A percentile compares a stretch with the other conserved stretches of the same genome.
These are phyloP conservation scores for Heteromormyrus szaboi DNA, from an alignment of 2,797 vertebrate genomes.

Conservation along the genomic window DNA sequence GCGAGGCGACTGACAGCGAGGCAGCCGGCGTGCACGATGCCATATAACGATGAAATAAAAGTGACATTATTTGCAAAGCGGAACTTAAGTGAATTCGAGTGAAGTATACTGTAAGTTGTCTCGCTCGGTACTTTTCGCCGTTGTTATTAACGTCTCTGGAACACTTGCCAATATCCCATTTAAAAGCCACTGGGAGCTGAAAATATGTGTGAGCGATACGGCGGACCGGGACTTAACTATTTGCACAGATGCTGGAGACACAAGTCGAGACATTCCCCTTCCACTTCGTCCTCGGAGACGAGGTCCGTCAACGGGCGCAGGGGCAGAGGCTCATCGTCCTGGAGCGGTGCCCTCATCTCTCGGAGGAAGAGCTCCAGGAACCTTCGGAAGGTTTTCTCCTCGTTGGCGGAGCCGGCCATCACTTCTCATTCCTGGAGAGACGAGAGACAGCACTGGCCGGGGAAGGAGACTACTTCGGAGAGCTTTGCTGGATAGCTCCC, in stretches of 20 bases:
- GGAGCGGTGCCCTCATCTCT: constrained; percentile 89
- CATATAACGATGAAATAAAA: neutral
- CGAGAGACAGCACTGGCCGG: constrained; percentile 38
- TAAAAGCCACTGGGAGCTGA: neutral
- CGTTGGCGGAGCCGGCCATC: constrained; percentile 81
- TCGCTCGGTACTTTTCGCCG: neutral
- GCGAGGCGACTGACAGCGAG: neutral
- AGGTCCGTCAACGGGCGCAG: constrained; percentile 83
- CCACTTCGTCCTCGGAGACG: constrained; percentile 87
- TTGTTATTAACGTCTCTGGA: neutral
- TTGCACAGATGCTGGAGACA: constrained; percentile 92
- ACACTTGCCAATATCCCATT: neutral
- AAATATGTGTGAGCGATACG: neutral
- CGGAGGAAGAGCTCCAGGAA: constrained; percentile 92
- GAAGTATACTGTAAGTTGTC: constrained; percentile 8
- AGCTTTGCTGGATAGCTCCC: constrained; percentile 44
- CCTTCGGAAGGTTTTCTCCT: constrained; percentile 96
- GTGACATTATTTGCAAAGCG: neutral
- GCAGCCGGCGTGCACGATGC: neutral
- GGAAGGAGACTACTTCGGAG: constrained; percentile 44
- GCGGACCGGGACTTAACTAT: constrained; percentile 77
- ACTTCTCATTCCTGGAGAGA: constrained; percentile 78
- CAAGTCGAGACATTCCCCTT: constrained; percentile 90
- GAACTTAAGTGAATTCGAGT: neutral
- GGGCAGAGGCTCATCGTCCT: constrained; percentile 76